Evolutionary conservation across 2,888 invertebrate genomes (phyloP).

Genomic region (Scelioninae gen. 2): DNA sequence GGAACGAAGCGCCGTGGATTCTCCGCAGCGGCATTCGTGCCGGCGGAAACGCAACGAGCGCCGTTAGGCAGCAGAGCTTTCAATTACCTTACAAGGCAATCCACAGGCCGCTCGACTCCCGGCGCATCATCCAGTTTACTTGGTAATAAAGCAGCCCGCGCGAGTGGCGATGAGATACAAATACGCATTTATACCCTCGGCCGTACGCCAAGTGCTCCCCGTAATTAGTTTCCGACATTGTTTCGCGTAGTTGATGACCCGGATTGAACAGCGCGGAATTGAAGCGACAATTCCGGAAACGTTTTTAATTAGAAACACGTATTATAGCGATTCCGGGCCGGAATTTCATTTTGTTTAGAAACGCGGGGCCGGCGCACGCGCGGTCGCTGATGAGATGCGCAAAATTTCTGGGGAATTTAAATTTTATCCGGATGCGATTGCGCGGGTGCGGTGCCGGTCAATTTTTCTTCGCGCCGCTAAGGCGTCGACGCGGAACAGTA

Average conservation of each 20-base stretch:
- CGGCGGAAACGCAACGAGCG: neutral
- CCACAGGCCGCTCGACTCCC: slow-evolving; percentile 6
- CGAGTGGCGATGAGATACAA: slow-evolving; percentile 23
- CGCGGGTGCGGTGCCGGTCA: too few species aligned
- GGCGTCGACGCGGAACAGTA: too few species aligned
- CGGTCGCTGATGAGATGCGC: too few species aligned
- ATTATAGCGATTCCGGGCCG: too few species aligned
- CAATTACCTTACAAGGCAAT: slow-evolving; percentile 11
- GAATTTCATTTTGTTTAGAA: too few species aligned
- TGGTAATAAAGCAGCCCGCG: slow-evolving; percentile 24
- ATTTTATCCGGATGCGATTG: too few species aligned
- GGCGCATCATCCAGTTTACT: slow-evolving; percentile 11
- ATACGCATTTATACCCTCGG: slow-evolving; percentile 28
- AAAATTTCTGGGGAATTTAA: too few species aligned
- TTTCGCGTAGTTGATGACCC: slow-evolving; percentile 9
- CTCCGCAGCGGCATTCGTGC: neutral
- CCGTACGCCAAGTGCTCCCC: slow-evolving; percentile 1
- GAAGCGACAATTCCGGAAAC: too few species aligned
- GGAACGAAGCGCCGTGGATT: neutral
- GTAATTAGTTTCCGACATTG: slow-evolving; percentile 32
- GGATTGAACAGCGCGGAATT: slow-evolving; percentile 2
- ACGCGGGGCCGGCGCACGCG: too few species aligned
- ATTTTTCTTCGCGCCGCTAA: too few species aligned
- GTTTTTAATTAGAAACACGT: too few species aligned
- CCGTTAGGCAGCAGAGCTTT: slow-evolving; percentile 16